A percentile compares a stretch with the other conserved stretches of the same genome.
phyloP scores from a whole-genome alignment of 2,888 invertebrate genomes.

The Leptopterna dolabrata region DNA sequence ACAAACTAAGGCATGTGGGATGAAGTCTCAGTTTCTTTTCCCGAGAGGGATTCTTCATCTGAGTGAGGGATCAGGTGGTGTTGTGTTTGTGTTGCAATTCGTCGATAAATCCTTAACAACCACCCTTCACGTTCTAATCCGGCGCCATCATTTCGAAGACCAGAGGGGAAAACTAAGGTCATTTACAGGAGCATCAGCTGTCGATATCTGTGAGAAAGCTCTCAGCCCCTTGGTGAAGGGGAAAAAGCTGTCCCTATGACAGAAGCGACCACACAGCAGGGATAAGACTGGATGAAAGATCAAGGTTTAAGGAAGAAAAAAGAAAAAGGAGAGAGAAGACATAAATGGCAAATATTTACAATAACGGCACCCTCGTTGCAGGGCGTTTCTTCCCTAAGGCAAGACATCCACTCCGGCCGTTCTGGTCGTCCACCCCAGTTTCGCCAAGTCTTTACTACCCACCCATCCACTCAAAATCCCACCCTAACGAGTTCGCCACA shows the following conservation, averaged over 20 bases:
- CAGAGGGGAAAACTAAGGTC: background rate
- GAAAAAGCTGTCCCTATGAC: background rate
- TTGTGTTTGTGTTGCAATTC: conserved; percentile 26
- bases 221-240: background rate
- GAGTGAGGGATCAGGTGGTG: conserved; percentile 9
- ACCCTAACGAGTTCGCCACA: background rate
- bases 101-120: conserved; percentile 23
- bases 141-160: background rate
- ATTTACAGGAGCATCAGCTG: conserved; percentile 37
- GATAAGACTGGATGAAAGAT: conserved; percentile 17
- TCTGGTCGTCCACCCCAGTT: background rate
- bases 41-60: background rate
- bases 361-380: conserved; percentile 31
- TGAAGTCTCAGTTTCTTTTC: background rate
- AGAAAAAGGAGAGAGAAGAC: background rate
- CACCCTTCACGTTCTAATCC: conserved; percentile 12
- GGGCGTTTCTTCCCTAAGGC: background rate
- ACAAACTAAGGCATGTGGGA: background rate
- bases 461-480: background rate
- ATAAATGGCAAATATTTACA: conserved; percentile 50
- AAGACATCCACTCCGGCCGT: background rate
- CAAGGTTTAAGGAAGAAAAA: background rate
- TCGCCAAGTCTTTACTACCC: background rate
- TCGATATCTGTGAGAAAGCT: background rate
- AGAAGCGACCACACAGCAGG: background rate